phyloP scores from a whole-genome alignment of 92 coral and sea anemone species.

The Micromussa lordhowensis region DNA sequence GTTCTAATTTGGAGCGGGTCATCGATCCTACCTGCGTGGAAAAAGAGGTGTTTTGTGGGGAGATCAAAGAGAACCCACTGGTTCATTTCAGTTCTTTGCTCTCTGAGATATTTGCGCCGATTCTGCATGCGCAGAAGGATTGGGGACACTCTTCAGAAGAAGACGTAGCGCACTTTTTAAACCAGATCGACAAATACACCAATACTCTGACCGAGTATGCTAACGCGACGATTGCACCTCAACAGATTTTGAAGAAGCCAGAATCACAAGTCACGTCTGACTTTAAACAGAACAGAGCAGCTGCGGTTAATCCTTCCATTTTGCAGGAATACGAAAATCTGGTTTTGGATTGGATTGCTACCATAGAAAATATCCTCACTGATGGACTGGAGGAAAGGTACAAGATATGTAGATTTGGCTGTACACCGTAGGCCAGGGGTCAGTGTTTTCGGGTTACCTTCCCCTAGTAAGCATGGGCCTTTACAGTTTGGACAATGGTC shows the following conservation, averaged over 20 bases:
- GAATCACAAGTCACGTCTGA: constrained; percentile 94
- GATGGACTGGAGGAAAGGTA: constrained; percentile 95
- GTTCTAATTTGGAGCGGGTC: constrained; percentile 95
- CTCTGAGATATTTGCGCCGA: constrained; percentile 88
- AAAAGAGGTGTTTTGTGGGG: constrained; percentile 98
- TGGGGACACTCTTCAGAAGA: constrained; percentile 93
- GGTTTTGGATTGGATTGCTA: constrained; percentile 91
- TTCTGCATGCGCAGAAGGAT: constrained; percentile 89
- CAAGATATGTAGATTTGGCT: not conserved
- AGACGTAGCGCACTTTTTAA: constrained; percentile 83
- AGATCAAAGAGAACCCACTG: constrained; percentile 95
- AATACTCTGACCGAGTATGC: constrained; percentile 93
- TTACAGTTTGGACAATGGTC: not conserved
- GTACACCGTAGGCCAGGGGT: too few relatives aligned
- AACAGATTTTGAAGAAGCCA: constrained; percentile 92
- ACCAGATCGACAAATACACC: constrained; percentile 89
- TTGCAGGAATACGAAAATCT: constrained; percentile 92
- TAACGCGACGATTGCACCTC: constrained; percentile 92
- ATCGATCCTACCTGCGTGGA: constrained; percentile 98
- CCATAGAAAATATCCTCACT: constrained; percentile 85
- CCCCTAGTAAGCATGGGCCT: too few relatives aligned
- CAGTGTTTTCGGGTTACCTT: too few relatives aligned
- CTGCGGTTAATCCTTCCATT: constrained; percentile 93
- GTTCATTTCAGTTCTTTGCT: constrained; percentile 90
- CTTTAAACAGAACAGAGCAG: constrained; percentile 97